These are phyloP conservation scores for Coenonympha glycerion DNA, from an alignment of 2,888 invertebrate species.

Conservation along the genomic window DNA sequence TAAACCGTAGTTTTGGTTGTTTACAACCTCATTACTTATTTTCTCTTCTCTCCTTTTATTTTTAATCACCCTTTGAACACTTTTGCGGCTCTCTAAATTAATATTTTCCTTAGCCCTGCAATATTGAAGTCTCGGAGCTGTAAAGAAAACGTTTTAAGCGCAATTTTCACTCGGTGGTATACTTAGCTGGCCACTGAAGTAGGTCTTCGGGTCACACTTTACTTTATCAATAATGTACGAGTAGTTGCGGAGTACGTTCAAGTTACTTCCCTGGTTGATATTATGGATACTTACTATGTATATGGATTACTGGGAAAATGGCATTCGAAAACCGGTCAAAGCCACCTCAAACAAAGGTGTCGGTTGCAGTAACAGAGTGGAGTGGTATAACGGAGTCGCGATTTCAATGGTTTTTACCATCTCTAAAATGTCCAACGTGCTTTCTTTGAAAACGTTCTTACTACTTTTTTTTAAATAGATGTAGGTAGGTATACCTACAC, in stretches of 20 bases:
- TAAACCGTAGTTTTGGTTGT: neutral
- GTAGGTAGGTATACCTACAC: no score
- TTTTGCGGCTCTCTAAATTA: neutral
- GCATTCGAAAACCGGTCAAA: no score
- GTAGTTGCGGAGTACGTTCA: neutral
- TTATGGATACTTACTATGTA: neutral
- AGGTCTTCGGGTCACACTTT: constrained; percentile 43
- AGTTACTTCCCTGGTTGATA: neutral
- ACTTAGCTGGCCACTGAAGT: constrained; percentile 31
- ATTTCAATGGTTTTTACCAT: no score
- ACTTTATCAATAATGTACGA: constrained; percentile 44
- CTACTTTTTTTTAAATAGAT: no score
- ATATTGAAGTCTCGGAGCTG: neutral
- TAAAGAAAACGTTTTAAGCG: constrained; percentile 1
- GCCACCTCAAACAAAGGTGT: no score
- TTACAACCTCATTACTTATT: neutral
- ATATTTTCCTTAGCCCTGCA: constrained; percentile 1
- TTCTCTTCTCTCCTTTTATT: neutral
- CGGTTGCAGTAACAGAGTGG: no score
- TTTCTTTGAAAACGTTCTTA: no score
- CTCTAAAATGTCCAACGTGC: no score
- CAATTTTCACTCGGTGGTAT: constrained; percentile 7
- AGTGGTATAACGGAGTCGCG: no score
- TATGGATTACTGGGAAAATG: no score
- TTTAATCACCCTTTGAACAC: neutral